Base-by-base conservation (phyloP, 2,797 vertebrate genomes). In the Euphonia xanthogaster region DNA sequence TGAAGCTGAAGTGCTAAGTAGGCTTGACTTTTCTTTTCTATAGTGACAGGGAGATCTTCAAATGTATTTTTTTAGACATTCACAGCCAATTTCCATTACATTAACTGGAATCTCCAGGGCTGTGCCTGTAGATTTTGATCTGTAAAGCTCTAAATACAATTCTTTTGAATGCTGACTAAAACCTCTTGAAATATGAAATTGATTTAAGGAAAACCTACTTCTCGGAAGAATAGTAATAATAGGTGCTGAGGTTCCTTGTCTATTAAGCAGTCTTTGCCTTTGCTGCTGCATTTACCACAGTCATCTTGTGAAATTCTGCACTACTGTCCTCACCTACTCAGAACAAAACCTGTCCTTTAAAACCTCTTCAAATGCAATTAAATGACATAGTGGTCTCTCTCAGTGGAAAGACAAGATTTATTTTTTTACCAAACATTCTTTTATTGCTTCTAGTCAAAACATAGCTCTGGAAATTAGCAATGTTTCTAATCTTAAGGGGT, bases 131-230 rank as follows among this genome's bases (percentile, higher is more conserved):
- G 75, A 75, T 91, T 88, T 92, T 80, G 19, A 65, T 77, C 71
- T 58, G 37, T 39, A 87, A 63, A 6, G 1, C 85, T 88, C 60
- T 74, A 78, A 91, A 77, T 65, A 35, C 4, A 35, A 3, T 61
- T 89, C 74, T 70, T 93, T 72, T 47, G 28, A 94, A 94, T 50
- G 44, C 33, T 95, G 37, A 61, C 48, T 92, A 73, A 91, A 93
- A 20, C 10, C 7, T 17, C 31, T 86, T 90, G 60, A 91, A 87
- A 94, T 68, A 62, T 10, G 7, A 91, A 88, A 90, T 45, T 22
- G 10, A 74, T 66, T 76, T 92, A 86, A 91, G 85, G 66, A 86
- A 93, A 78, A 65, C 24, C 39, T 77, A 6, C 47, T 17, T 75
- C 66, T 87, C 2, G 14, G 71, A 93, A 82, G 71, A 91, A 19